Evolutionary conservation across 2,113 vertebrate species (phyloP).

Genomic region (Tricholaema leucomelas): DNA sequence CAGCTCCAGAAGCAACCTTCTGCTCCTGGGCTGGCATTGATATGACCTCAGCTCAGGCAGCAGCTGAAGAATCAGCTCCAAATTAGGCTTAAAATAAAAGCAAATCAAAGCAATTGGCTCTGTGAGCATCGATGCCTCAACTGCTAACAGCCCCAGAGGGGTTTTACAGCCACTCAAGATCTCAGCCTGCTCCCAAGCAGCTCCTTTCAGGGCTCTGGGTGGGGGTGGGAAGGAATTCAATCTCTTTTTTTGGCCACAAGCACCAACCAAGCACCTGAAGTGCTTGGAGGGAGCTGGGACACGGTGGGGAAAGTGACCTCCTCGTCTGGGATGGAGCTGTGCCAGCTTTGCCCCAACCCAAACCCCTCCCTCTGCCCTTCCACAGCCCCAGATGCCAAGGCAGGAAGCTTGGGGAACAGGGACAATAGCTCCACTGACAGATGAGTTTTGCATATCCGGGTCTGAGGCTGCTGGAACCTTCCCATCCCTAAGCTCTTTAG

Average conservation of each 20-base stretch:
- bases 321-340: not conserved
- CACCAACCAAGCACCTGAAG: not conserved
- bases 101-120: not conserved
- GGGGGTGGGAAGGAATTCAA: not conserved
- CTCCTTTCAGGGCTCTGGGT: accelerated
- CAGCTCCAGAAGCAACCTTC: not conserved
- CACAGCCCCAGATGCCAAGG: not conserved
- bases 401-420: not conserved
- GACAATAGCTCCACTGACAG: conserved; percentile 12
- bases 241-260: not conserved
- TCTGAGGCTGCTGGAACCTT: not conserved
- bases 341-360: not conserved
- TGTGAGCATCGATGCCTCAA: not conserved
- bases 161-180: too few species aligned
- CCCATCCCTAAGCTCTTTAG: not conserved
- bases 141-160: accelerated
- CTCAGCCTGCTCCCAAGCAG: accelerated
- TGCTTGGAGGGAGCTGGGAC: accelerated
- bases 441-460: conserved; percentile 43
- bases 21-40: not conserved
- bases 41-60: not conserved
- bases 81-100: not conserved
- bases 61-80: not conserved
- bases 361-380: not conserved
- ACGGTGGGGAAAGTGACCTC: not conserved